Evolutionary conservation across 2,113 vertebrate species (phyloP), one percentile per base, ranked within the genome.

Genomic region (Oxygymnocypris stewartii): DNA sequence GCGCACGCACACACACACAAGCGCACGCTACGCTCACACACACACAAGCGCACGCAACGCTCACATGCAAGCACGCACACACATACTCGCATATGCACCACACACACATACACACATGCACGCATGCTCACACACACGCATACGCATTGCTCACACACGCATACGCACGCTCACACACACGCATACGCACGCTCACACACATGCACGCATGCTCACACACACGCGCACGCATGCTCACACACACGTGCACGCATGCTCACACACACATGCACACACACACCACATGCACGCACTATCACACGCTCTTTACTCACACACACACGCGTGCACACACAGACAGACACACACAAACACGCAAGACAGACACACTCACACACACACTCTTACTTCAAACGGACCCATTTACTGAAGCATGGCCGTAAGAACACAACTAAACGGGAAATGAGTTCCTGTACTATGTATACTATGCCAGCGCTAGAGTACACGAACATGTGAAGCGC

Each of bases 331-430:
- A n/a, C n/a, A n/a, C n/a, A n/a, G n/a, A n/a, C n/a, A n/a, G n/a
- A 6, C 40, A 6, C 40, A 40, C 40, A 6, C 40, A 6, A 5
- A 40, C 40, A 6, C 40, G 6, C 40, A 40, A 40, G 1, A 1
- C 40, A 44, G 9, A 44, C 9, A 44, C 40, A 40, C 40, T 7
- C 40, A 40, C n/a, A n/a, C n/a, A n/a, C 40, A 6, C 40, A 40
- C 40, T 7, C 6, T 3, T 7, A 7, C 40, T 14, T 85, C 80
- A 14, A 86, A 91, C 83, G 86, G 91, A 91, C 82, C 89, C 89
- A 91, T 87, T 86, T 87, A 76, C 84, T 87, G 82, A 91, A 87
- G 86, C 84, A 61, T 88, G 84, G 88, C 87, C 89, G 84, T 86
- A 88, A 84, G 28, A 82, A 89, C 51, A 84, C 85, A 91, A 86